Base-by-base conservation (phyloP, 2,888 invertebrate genomes). In the Synergus umbraculus region DNA sequence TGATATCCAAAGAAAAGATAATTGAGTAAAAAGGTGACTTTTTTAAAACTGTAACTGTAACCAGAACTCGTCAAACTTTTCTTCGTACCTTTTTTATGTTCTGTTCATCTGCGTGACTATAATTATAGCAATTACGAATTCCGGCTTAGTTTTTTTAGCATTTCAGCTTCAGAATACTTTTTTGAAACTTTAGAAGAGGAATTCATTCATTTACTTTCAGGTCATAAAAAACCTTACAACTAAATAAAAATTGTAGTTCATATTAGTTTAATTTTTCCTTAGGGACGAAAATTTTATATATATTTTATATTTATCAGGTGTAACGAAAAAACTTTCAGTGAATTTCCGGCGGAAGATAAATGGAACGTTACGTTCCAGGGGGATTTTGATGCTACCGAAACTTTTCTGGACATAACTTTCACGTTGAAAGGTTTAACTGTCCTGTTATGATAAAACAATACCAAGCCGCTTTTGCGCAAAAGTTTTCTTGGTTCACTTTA, bases 361-460 rank as follows among this genome's bases (percentile, higher is more conserved):
- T 76, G 58, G 41, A 76, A 76, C 12, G 18, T 58, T 43, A 63
- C 43, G 3, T 63, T 63, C 29, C n/a, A 41, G 18, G 43, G 18
- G 41, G 60, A 41, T 76, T 76, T 63, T 10, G 63, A 18, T 44
- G 18, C 43, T 13, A n/a, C 60, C 63, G 7, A 43, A 76, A 76
- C 54, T 54, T 76, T 76, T 44, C 37, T 58, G 4, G 37, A 0
- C 13, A 76, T 37, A 44, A 37, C 43, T 60, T 73, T 54, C 12
- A 73, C 29, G 37, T 37, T 73, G 54, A 54, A 54, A 54, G 54
- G 37, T 73, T 73, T 73, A 54, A 73, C 54, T 54, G 54, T 54
- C 29, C 73, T 73, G 41, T 73, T 73, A 73, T 73, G 73, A 54
- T 73, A 54, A 73, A 73, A 49, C 73, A 73, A 54, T 73, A 73